Conservation (phyloP, 2,113 vertebrate species). For the Patagioenas fasciata region DNA sequence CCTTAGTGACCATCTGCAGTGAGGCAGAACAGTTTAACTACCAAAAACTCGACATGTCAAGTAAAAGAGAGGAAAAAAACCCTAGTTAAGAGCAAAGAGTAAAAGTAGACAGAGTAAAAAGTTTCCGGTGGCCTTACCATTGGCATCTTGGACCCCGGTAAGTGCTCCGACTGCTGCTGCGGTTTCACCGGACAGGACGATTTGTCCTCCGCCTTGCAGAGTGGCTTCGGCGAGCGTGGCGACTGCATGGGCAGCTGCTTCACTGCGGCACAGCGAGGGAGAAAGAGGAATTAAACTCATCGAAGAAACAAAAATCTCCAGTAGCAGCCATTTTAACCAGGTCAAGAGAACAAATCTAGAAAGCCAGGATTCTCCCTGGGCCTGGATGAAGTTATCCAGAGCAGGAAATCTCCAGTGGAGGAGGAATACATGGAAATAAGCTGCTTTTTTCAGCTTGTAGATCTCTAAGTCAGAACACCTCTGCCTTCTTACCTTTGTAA, state of each 20-base stretch:
- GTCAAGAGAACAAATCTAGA: background rate
- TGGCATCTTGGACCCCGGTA: slow-evolving; percentile 92
- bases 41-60: fast-evolving
- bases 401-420: background rate
- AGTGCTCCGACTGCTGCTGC: slow-evolving; percentile 96
- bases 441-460: background rate
- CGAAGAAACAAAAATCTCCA: fast-evolving
- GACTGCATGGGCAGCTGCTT: slow-evolving; percentile 96
- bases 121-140: slow-evolving; percentile 73
- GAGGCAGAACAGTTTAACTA: background rate
- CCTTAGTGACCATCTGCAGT: fast-evolving
- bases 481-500: background rate
- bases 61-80: background rate
- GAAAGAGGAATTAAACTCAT: background rate
- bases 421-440: background rate
- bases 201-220: slow-evolving; percentile 95
- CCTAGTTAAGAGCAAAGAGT: background rate
- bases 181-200: slow-evolving; percentile 94
- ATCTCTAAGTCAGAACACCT: background rate
- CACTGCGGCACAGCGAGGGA: slow-evolving; percentile 72
- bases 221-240: slow-evolving; percentile 96
- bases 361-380: too few relatives aligned
- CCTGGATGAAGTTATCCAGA: background rate
- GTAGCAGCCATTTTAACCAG: too few relatives aligned
- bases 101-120: fast-evolving